A percentile compares a stretch with the other conserved stretches of the same genome.
Evolutionary conservation across 2,888 invertebrate genomes (phyloP).

Genomic region (Camponotus fellah): DNA sequence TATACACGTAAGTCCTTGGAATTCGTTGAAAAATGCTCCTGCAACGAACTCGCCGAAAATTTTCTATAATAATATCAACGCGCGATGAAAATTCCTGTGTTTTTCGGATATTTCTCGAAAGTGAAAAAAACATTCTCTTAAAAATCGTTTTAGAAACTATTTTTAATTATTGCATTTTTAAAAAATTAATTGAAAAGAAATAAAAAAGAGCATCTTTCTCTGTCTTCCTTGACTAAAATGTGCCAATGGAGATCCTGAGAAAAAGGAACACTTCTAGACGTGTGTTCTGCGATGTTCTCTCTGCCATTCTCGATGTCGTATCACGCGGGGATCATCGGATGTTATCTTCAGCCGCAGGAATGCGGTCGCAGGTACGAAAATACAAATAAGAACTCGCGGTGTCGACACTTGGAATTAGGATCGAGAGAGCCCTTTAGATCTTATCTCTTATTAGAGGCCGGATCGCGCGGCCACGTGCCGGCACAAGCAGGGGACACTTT

Average conservation of each 20-base stretch:
- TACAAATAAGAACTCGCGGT: slow-evolving; percentile 81
- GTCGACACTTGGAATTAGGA: slow-evolving; percentile 81
- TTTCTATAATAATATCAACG: slow-evolving; percentile 1
- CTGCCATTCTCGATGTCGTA: slow-evolving; percentile 57
- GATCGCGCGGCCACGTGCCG: slow-evolving; percentile 68
- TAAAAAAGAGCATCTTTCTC: too few species aligned
- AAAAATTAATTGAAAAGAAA: not conserved
- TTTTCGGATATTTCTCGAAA: not conserved
- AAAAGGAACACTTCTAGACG: slow-evolving; percentile 12
- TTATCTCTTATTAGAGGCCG: slow-evolving; percentile 75
- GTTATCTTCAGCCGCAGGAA: slow-evolving; percentile 75
- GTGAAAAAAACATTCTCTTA: not conserved
- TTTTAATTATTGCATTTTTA: not conserved
- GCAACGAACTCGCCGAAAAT: slow-evolving; percentile 20
- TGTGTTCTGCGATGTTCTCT: slow-evolving; percentile 57
- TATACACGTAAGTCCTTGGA: slow-evolving; percentile 64
- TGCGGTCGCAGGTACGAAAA: slow-evolving; percentile 77
- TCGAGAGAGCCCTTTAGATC: slow-evolving; percentile 78
- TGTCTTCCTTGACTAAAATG: not conserved
- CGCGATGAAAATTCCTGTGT: not conserved
- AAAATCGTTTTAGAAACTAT: not conserved
- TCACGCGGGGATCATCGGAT: slow-evolving; percentile 64
- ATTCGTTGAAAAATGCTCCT: slow-evolving; percentile 26
- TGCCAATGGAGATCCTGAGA: slow-evolving; percentile 49
- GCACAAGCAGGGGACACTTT: slow-evolving; percentile 38